Evolutionary conservation across 2,888 invertebrate species (phyloP).

Genomic region (Tanypteryx hageni): DNA sequence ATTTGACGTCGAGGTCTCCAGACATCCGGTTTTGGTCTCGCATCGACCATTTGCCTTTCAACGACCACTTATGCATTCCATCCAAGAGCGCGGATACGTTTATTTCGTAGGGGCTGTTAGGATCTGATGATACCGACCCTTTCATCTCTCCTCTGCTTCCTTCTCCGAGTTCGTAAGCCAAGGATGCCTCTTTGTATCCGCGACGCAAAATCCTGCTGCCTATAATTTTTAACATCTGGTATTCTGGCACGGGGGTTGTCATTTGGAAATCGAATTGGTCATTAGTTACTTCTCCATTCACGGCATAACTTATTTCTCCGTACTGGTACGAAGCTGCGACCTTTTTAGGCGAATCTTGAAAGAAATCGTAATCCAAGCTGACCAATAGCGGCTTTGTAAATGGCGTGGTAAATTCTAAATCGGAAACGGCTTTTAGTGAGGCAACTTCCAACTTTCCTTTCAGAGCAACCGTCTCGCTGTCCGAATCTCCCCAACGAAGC

Average conservation of each 20-base stretch:
- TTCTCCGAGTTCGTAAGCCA: slow-evolving; percentile 14
- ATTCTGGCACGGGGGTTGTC: slow-evolving; percentile 2
- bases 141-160: slow-evolving; percentile 42
- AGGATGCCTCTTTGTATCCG: background rate
- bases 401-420: slow-evolving; percentile 31
- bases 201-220: background rate
- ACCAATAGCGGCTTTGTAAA: slow-evolving; percentile 2
- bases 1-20: slow-evolving; percentile 8
- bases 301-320: background rate
- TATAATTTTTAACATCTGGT: background rate
- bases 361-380: slow-evolving; percentile 36
- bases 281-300: slow-evolving; percentile 18
- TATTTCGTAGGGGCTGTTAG: slow-evolving; percentile 1
- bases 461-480: background rate
- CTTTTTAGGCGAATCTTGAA: slow-evolving; percentile 22
- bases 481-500: slow-evolving; percentile 28
- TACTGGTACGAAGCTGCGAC: slow-evolving; percentile 19
- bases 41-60: background rate
- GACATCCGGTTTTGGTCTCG: background rate
- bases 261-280: slow-evolving; percentile 20
- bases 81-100: background rate
- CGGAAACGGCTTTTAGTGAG: background rate
- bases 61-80: slow-evolving; percentile 27
- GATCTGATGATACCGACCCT: background rate
- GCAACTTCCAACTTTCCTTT: slow-evolving; percentile 30